phyloP scores from a whole-genome alignment of 2,797 vertebrate species.

The Ctenopoma multispine region DNA sequence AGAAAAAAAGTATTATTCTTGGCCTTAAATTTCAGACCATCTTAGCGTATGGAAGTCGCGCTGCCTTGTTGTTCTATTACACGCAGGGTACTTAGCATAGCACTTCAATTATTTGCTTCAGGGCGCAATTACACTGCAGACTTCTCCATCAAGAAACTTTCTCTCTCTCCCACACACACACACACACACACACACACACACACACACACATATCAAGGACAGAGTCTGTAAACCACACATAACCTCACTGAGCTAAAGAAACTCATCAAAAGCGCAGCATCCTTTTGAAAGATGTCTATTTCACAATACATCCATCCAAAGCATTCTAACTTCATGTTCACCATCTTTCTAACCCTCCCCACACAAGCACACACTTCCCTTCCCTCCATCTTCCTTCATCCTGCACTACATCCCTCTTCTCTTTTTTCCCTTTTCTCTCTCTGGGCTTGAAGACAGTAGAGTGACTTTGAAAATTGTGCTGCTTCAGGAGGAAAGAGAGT shows the following conservation, averaged over 20 bases:
- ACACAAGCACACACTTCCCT: conserved; percentile 3
- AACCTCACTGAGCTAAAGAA: neutral
- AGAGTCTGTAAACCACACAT: conserved; percentile 48
- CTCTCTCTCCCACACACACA: conserved; percentile 12
- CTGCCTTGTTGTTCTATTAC: conserved; percentile 19
- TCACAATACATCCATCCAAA: conserved; percentile 44
- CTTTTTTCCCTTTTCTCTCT: conserved; percentile 51
- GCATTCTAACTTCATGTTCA: conserved; percentile 53
- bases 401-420: conserved; percentile 51
- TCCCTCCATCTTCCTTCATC: conserved; percentile 44
- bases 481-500: conserved; percentile 76
- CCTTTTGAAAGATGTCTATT: conserved; percentile 18
- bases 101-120: conserved; percentile 66
- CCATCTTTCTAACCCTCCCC: conserved; percentile 27
- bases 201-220: conserved; percentile 50
- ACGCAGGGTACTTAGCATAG: conserved; percentile 21
- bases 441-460: conserved; percentile 68
- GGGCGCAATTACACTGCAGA: conserved; percentile 63
- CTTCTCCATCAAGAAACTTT: conserved; percentile 59
- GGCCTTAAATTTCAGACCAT: conserved; percentile 12
- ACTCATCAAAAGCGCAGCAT: neutral
- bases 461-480: conserved; percentile 78
- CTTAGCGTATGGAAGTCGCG: conserved; percentile 9
- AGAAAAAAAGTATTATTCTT: neutral
- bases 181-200: conserved; percentile 1